A percentile compares a stretch with the other conserved stretches of the same genome.
Evolutionary conservation across 2,888 invertebrate genomes (phyloP).

Genomic region (Macrophya alboannulata): DNA sequence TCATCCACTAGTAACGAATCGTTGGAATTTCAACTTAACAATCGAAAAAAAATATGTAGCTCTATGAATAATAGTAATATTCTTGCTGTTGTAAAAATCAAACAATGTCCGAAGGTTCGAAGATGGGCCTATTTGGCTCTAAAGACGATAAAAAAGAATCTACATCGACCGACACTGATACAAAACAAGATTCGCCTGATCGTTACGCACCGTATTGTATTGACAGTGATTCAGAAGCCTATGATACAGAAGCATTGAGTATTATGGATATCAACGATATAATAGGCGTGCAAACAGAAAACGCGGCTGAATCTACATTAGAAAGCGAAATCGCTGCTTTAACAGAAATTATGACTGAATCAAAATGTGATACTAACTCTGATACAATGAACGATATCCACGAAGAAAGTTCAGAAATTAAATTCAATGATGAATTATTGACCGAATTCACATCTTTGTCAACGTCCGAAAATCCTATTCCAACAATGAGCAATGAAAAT

Average conservation of each 20-base stretch:
- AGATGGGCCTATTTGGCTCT: constrained; percentile 75
- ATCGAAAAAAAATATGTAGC: neutral
- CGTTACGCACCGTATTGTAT: constrained; percentile 69
- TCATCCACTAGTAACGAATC: neutral
- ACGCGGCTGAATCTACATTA: constrained; percentile 72
- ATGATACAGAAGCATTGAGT: constrained; percentile 72
- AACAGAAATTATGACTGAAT: constrained; percentile 75
- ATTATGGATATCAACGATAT: constrained; percentile 76
- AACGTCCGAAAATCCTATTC: neutral
- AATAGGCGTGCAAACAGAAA: constrained; percentile 70
- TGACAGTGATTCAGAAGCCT: constrained; percentile 72
- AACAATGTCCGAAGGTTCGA: constrained; percentile 73
- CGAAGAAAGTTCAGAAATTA: constrained; percentile 7
- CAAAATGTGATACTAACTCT: constrained; percentile 65
- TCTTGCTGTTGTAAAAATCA: constrained; percentile 45
- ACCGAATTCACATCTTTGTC: neutral
- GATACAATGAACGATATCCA: neutral
- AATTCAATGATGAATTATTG: constrained; percentile 15
- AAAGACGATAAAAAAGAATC: constrained; percentile 68
- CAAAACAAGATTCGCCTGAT: constrained; percentile 65
- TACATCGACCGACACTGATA: constrained; percentile 55
- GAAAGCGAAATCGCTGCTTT: constrained; percentile 76
- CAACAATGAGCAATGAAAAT: neutral
- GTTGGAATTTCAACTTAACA: neutral
- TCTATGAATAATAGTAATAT: neutral